phyloP scores from a whole-genome alignment of 2,888 invertebrate genomes.

The Anthophora plumipes region DNA sequence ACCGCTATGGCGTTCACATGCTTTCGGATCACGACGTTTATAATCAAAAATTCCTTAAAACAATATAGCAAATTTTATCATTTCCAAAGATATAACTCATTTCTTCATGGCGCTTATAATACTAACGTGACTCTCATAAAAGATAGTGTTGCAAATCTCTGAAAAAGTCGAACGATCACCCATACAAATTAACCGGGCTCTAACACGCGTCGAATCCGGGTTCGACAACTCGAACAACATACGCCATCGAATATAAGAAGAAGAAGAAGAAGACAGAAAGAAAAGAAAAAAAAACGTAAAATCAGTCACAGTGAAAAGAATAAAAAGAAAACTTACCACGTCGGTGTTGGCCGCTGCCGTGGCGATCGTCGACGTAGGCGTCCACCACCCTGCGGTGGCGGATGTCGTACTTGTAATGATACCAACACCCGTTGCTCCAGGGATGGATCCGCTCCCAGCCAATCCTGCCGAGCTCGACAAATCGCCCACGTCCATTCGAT shows the following conservation, averaged over 20 bases:
- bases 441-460: constrained; percentile 80
- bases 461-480: constrained; percentile 76
- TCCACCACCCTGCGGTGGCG: constrained; percentile 81
- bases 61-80: no score
- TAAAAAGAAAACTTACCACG: constrained; percentile 76
- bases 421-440: constrained; percentile 78
- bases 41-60: no score
- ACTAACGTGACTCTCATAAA: no score
- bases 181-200: background rate
- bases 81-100: no score
- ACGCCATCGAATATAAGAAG: background rate
- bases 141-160: no score
- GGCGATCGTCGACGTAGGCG: constrained; percentile 79
- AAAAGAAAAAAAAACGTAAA: background rate
- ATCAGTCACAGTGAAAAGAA: background rate
- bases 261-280: background rate
- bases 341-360: constrained; percentile 81
- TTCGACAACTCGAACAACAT: constrained; percentile 2
- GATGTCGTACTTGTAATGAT: constrained; percentile 73
- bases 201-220: background rate
- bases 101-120: no score
- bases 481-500: constrained; percentile 83
- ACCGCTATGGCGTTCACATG: no score
- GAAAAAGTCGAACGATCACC: background rate
- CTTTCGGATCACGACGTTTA: no score